phyloP scores from a whole-genome alignment of 2,113 vertebrate genomes.

The Hippocampus guttulatus region DNA sequence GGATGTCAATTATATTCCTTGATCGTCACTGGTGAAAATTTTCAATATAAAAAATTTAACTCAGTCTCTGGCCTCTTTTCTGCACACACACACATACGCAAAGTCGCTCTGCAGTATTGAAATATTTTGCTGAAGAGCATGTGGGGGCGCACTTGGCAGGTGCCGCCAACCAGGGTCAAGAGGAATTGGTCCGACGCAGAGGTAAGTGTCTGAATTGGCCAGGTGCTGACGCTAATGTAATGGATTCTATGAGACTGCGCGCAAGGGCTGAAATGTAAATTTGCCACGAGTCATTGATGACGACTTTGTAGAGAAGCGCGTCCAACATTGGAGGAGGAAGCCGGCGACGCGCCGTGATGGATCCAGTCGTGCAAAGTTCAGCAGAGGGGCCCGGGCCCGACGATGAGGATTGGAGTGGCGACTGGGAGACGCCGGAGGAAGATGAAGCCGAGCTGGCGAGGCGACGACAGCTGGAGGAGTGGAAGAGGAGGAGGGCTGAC shows the following conservation, averaged over 20 bases:
- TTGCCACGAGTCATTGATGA: not conserved
- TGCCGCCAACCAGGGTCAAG: slow-evolving; percentile 49
- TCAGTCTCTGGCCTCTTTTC: slow-evolving; percentile 54
- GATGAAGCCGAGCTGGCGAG: slow-evolving; percentile 30
- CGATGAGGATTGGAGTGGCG: slow-evolving; percentile 58
- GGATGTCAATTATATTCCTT: not conserved
- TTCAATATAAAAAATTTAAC: slow-evolving; percentile 39
- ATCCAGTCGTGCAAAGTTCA: not conserved
- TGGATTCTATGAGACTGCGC: not conserved
- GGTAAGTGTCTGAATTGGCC: slow-evolving; percentile 47
- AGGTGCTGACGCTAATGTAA: not conserved
- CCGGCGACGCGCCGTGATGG: slow-evolving; percentile 10
- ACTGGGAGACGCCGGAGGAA: slow-evolving; percentile 51
- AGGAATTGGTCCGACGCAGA: slow-evolving; percentile 48
- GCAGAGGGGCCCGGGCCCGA: slow-evolving; percentile 26
- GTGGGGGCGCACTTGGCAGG: slow-evolving; percentile 36
- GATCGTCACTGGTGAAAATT: slow-evolving; percentile 74
- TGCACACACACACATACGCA: not conserved
- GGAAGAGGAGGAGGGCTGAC: slow-evolving; percentile 51
- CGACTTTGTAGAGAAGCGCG: not conserved
- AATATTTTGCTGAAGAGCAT: slow-evolving; percentile 11
- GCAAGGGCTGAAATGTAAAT: not conserved
- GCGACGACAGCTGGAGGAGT: slow-evolving; percentile 48
- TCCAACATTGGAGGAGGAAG: not conserved
- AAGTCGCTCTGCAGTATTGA: not conserved